Conservation (phyloP, 2,888 invertebrate genomes). For the Alentia gelatinosa region DNA sequence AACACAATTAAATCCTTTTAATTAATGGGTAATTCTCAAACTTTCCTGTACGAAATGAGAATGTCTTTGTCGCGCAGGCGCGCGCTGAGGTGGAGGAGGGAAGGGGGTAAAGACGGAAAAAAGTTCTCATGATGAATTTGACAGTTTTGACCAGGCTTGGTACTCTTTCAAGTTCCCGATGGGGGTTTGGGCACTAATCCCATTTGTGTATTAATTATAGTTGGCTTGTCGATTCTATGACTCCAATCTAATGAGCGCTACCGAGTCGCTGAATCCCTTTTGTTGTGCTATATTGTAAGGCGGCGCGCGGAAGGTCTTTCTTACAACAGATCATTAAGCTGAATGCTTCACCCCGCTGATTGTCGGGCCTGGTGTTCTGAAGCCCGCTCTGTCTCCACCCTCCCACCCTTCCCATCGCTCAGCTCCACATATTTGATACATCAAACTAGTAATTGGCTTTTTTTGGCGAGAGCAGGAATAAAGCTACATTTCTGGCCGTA, state of each 20-base stretch:
- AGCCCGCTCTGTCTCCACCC: neutral
- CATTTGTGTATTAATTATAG: conserved; percentile 52
- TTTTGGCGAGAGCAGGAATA: neutral
- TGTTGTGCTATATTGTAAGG: conserved; percentile 45
- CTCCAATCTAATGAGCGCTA: conserved; percentile 33
- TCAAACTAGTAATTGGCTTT: conserved; percentile 35
- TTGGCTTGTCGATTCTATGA: conserved; percentile 11
- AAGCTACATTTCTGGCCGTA: conserved; percentile 23
- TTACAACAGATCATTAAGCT: conserved; percentile 23
- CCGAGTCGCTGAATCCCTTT: conserved; percentile 19
- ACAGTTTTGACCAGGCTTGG: conserved; percentile 32
- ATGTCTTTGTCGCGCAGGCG: conserved; percentile 21
- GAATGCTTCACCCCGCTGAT: conserved; percentile 1
- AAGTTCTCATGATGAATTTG: conserved; percentile 23
- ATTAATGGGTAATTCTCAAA: conserved; percentile 39
- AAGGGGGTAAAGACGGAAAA: neutral
- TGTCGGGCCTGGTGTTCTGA: neutral
- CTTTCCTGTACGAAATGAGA: conserved; percentile 5
- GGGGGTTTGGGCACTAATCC: conserved; percentile 19
- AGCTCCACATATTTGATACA: conserved; percentile 38
- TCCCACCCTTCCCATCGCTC: neutral
- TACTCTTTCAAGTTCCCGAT: neutral
- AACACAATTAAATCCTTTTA: conserved; percentile 36
- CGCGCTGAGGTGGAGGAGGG: neutral
- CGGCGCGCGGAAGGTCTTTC: neutral